phyloP scores from a whole-genome alignment of 2,797 vertebrate species.

The Holocentrus rufus region DNA sequence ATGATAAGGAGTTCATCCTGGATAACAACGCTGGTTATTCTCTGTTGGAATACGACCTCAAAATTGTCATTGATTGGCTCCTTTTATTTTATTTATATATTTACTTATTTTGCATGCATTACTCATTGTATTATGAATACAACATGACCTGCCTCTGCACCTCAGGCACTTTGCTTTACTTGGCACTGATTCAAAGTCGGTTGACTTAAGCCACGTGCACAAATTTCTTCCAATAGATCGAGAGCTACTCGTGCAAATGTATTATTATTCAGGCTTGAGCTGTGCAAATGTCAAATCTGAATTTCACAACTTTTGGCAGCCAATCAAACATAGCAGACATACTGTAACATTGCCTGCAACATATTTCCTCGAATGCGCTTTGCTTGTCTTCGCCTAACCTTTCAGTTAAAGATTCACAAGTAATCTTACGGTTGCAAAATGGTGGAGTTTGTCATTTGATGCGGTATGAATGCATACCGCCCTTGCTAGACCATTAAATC shows the following conservation, averaged over 20 bases:
- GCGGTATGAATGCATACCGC: slow-evolving; percentile 14
- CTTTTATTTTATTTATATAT: too few species aligned
- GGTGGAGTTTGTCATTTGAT: slow-evolving; percentile 15
- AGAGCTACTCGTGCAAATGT: slow-evolving; percentile 1
- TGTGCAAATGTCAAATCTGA: background rate
- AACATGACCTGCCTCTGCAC: slow-evolving; percentile 42
- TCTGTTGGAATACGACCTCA: slow-evolving; percentile 30
- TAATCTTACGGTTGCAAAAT: slow-evolving; percentile 25
- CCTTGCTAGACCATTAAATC: background rate
- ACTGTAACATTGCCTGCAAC: too few species aligned
- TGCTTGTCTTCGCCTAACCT: too few species aligned
- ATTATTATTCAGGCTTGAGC: background rate
- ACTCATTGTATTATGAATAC: slow-evolving; percentile 26
- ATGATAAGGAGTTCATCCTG: slow-evolving; percentile 3
- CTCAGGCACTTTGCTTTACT: slow-evolving; percentile 30
- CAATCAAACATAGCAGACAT: too few species aligned
- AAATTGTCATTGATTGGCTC: slow-evolving; percentile 41
- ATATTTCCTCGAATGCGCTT: too few species aligned
- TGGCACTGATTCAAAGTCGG: background rate
- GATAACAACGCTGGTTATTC: slow-evolving; percentile 10
- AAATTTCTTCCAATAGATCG: slow-evolving; percentile 8
- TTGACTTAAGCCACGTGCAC: background rate
- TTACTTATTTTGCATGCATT: slow-evolving; percentile 11
- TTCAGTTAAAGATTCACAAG: background rate
- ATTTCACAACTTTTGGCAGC: background rate